phyloP scores from a whole-genome alignment of 2,797 vertebrate species.

The Holocentrus rufus region DNA sequence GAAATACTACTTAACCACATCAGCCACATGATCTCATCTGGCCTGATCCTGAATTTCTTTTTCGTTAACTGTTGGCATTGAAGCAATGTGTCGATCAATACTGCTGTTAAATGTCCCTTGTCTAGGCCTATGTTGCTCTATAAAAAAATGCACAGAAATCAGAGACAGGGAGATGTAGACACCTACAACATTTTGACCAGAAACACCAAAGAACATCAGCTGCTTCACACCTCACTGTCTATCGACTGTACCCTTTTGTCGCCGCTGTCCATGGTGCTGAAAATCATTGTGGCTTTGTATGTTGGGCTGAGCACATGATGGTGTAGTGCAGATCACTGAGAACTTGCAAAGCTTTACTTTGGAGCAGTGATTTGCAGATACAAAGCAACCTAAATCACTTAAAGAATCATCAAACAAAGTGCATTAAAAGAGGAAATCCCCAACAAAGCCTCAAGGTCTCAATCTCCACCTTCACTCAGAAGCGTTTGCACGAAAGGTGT shows the following conservation, averaged over 20 bases:
- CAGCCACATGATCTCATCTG: too few species aligned
- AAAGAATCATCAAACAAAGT: slow-evolving; percentile 60
- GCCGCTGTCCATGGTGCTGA: slow-evolving; percentile 11
- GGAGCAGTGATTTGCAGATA: slow-evolving; percentile 35
- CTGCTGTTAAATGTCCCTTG: background rate
- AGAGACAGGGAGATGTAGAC: background rate
- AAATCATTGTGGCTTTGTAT: slow-evolving; percentile 33
- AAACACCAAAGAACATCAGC: slow-evolving; percentile 18
- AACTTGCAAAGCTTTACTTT: slow-evolving; percentile 17
- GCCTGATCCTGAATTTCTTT: too few species aligned
- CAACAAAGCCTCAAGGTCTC: slow-evolving; percentile 27
- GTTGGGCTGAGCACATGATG: slow-evolving; percentile 11
- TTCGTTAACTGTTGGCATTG: too few species aligned
- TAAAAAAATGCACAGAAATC: background rate
- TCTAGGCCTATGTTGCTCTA: background rate
- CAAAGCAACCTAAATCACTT: slow-evolving; percentile 49
- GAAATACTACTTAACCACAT: background rate
- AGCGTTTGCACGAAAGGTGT: slow-evolving; percentile 46
- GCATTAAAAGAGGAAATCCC: slow-evolving; percentile 42
- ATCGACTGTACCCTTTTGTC: slow-evolving; percentile 19
- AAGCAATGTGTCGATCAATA: too few species aligned
- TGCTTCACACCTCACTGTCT: slow-evolving; percentile 22
- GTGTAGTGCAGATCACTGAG: slow-evolving; percentile 17
- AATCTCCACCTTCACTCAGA: slow-evolving; percentile 45
- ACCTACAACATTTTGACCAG: slow-evolving; percentile 20